Evolutionary conservation across 2,113 vertebrate species (phyloP), one percentile per base, ranked within the genome.

Genomic region (Triplophysa rosa): DNA sequence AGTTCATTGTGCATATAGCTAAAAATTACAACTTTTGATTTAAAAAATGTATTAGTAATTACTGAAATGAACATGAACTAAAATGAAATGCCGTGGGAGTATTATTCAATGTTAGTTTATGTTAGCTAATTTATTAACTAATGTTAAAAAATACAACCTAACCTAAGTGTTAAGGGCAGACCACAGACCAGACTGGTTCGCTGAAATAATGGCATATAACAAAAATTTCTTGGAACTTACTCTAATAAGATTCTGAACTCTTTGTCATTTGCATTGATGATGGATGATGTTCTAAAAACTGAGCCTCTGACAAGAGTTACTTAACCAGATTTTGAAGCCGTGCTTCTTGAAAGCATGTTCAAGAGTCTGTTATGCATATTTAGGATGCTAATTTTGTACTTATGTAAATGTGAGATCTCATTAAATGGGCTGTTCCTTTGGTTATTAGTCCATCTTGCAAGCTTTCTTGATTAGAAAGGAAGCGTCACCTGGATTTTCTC

Each of bases 331-430:
- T 54, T 70, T 70, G 49, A 37, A 71, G 68, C 52, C 3, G 17
- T 56, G 54, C 40, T 37, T 24, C 56, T 37, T 61, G 70, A 16
- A 73, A 73, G 12, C 54, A 72, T 24, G 56, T 71, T 37, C 56
- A 29, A 71, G 70, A 73, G 70, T 7, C 4, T 73, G 29, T 73
- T 73, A 42, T 73, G n/a, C 56, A 73, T 42, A 61, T 73, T 42
- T 61, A 24, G 56, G 56, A 61, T 42, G 54, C 4, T 61, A 73
- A 73, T 73, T 73, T 33, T 42, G 70, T 61, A 14, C 37, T 59
- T 42, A 73, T 73, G 70, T 59, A 73, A 73, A 73, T 61, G 54
- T 61, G 70, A 73, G 33, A 61, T 73, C 70, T 42, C 70, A 61
- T 73, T 73, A 73, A n/a, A 42, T 40, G 68, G 11, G 54, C 26